Evolutionary conservation across 2,797 vertebrate species (phyloP).

Genomic region (Falco peregrinus): DNA sequence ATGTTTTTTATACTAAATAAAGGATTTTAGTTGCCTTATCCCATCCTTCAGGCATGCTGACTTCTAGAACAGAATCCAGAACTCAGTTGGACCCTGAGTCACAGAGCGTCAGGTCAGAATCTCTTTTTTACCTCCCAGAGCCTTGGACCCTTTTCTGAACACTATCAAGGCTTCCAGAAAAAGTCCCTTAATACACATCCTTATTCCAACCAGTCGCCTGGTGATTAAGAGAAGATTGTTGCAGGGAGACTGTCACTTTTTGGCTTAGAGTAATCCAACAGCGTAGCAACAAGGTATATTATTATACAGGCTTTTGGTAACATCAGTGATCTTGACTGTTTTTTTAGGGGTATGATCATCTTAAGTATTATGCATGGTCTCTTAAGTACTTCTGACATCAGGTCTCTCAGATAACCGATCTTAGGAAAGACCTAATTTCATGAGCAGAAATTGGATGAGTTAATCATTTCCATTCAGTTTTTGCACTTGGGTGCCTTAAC

Average conservation of each 20-base stretch:
- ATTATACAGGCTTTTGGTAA: neutral
- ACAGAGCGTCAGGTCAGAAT: neutral
- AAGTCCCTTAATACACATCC: neutral
- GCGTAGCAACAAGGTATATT: rapidly evolving
- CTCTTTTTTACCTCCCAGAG: neutral
- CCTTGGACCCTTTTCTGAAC: neutral
- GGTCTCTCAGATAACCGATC: neutral
- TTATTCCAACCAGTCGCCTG: neutral
- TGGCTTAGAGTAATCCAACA: neutral
- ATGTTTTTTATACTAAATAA: neutral
- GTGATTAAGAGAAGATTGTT: neutral
- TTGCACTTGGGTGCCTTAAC: neutral
- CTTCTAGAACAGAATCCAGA: neutral
- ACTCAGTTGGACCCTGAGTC: neutral
- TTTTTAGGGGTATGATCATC: neutral
- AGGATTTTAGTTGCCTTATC: neutral
- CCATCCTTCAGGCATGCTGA: neutral
- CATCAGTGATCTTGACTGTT: neutral
- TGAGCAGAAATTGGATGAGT: neutral
- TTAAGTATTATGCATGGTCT: neutral
- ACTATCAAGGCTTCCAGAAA: neutral
- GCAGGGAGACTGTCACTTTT: neutral
- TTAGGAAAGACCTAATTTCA: neutral
- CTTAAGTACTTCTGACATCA: neutral
- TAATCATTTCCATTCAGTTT: neutral